Evolutionary conservation across 2,113 vertebrate species (phyloP).

Genomic region (Tachysurus fulvidraco): DNA sequence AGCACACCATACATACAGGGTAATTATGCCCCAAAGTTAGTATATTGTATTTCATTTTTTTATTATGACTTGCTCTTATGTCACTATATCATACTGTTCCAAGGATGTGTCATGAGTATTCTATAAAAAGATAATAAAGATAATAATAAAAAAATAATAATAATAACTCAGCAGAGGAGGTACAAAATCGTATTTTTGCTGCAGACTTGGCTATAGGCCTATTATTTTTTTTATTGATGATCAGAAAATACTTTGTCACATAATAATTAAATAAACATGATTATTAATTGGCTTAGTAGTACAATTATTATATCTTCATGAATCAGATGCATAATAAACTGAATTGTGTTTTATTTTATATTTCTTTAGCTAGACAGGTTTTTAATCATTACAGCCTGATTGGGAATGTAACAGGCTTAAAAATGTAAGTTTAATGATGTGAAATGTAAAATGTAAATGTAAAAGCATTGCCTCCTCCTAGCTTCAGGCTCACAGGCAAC

Average conservation of each 20-base stretch:
- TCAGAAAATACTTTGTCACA: not conserved
- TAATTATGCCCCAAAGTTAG: constrained; percentile 58
- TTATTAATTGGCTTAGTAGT: not conserved
- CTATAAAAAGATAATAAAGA: constrained; percentile 37
- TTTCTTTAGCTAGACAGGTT: constrained; percentile 12
- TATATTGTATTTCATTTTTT: constrained; percentile 32
- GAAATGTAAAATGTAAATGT: too few species aligned
- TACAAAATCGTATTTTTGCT: not conserved
- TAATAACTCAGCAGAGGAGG: not conserved
- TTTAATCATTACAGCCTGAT: constrained; percentile 6
- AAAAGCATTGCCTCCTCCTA: not conserved
- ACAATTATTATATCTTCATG: not conserved
- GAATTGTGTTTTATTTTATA: not conserved
- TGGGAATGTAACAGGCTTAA: not conserved
- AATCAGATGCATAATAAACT: not conserved
- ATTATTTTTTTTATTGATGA: constrained; percentile 31
- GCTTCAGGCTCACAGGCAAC: not conserved
- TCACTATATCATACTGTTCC: constrained; percentile 27
- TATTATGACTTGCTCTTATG: constrained; percentile 30
- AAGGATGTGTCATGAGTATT: constrained; percentile 28
- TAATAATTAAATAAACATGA: constrained; percentile 7
- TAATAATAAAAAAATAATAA: not conserved
- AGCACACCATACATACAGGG: constrained; percentile 38
- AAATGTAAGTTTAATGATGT: not conserved
- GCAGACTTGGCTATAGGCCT: not conserved